Conservation (phyloP, 2,113 vertebrate genomes). For the Laticauda colubrina region DNA sequence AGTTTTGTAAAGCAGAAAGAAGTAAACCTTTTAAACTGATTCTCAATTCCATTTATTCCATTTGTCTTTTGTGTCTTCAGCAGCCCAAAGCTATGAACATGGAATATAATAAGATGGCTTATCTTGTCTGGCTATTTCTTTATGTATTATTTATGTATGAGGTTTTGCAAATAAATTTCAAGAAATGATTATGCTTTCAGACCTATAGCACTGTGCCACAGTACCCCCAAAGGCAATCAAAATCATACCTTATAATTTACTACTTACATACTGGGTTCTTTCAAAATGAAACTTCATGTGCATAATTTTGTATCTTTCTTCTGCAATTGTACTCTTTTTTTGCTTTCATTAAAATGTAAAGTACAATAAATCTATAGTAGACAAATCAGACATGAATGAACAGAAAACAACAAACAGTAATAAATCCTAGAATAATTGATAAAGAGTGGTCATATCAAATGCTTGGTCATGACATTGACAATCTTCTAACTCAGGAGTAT, state of each 20-base stretch:
- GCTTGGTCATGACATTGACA: neutral
- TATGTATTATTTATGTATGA: conserved; percentile 44
- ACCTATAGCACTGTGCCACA: neutral
- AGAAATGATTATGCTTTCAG: conserved; percentile 37
- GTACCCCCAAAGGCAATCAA: conserved; percentile 33
- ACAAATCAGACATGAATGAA: conserved; percentile 54
- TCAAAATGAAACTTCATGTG: conserved; percentile 32
- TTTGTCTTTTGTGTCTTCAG: neutral
- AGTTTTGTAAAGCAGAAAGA: accelerated
- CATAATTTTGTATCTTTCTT: conserved; percentile 33
- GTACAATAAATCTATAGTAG: conserved; percentile 14
- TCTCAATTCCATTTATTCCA: neutral
- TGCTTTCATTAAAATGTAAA: conserved; percentile 29
- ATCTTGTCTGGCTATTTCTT: conserved; percentile 33
- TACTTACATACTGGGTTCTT: conserved; percentile 7
- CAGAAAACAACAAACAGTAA: conserved; percentile 37
- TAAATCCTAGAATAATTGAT: conserved; percentile 38
- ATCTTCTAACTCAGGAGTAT: neutral
- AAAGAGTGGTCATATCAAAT: conserved; percentile 6
- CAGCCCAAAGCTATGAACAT: neutral
- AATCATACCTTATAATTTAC: conserved; percentile 31
- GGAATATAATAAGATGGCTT: neutral
- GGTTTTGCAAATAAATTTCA: conserved; percentile 33
- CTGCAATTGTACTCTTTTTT: conserved; percentile 26
- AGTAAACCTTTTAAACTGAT: conserved; percentile 13